Percentiles rank a stretch among this genome's conserved stretches.
These are phyloP conservation scores for Tethya wilhelma DNA, from an alignment of 37 sponge, comb jelly and placozoan species.

Conservation along the genomic window DNA sequence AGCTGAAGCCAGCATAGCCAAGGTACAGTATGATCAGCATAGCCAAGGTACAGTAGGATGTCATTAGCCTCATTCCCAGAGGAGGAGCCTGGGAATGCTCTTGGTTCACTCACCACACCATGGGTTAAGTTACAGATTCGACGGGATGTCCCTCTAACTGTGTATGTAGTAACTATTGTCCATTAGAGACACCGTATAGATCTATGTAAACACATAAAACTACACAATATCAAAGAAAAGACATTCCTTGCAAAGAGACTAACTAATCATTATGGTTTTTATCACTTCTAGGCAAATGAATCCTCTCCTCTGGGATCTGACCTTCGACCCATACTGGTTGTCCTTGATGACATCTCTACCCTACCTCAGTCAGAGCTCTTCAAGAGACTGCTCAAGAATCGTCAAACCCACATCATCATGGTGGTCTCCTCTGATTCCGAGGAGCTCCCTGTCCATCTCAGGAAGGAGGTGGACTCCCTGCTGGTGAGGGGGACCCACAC, in stretches of 20 bases:
- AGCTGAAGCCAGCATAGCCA: neutral
- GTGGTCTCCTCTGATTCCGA: neutral
- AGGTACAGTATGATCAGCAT: neutral
- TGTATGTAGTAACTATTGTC: no score
- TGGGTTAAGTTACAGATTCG: neutral
- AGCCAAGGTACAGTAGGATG: neutral
- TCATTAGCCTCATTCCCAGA: neutral
- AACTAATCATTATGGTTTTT: no score
- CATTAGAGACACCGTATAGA: no score
- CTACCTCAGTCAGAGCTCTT: slow-evolving; percentile 5
- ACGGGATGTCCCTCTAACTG: no score
- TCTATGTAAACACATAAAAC: no score
- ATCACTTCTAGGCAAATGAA: no score
- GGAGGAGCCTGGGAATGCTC: neutral
- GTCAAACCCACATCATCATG: slow-evolving; percentile 45
- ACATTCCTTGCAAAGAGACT: no score
- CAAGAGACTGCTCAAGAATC: neutral
- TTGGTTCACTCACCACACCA: neutral
- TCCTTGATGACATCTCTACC: slow-evolving; percentile 25
- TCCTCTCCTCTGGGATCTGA: neutral
- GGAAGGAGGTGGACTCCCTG: neutral
- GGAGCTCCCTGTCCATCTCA: slow-evolving; percentile 16
- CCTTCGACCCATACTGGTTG: slow-evolving; percentile 17
- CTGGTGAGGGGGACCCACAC: slow-evolving; percentile 25
- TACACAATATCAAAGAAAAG: no score